Conservation (phyloP, 2,888 invertebrate species). For the Drosophila atripex region DNA sequence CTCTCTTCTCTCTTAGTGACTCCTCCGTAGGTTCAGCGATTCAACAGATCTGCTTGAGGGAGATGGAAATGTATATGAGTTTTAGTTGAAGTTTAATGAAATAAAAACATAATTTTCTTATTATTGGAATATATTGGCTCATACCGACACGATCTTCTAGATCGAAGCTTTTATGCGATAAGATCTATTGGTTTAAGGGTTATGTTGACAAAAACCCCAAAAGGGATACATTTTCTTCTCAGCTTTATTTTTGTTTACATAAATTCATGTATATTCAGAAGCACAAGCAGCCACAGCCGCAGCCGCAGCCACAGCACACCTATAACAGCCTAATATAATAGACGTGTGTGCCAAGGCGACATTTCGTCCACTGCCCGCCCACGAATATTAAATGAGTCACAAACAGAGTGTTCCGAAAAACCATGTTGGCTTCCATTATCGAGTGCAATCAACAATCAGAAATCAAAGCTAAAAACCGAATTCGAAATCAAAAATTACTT, state of each 20-base stretch:
- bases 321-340: conserved; percentile 1
- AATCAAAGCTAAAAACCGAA: conserved; percentile 6
- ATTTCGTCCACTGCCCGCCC: conserved; percentile 30
- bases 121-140: not conserved
- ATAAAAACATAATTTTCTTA: not conserved
- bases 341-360: conserved; percentile 30
- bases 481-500: conserved; percentile 30
- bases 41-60: conserved; percentile 24
- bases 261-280: not conserved
- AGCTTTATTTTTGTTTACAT: conserved; percentile 21
- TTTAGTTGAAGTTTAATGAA: too few relatives aligned
- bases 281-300: conserved; percentile 4
- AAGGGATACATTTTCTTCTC: not conserved
- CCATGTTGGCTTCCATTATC: conserved; percentile 19
- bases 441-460: conserved; percentile 23
- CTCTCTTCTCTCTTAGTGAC: conserved; percentile 23
- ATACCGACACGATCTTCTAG: too few relatives aligned
- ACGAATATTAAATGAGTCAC: conserved; percentile 35
- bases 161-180: not conserved
- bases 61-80: not conserved
- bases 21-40: conserved; percentile 42
- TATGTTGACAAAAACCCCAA: not conserved
- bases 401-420: conserved; percentile 11
- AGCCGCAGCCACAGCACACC: not conserved
- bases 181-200: not conserved